These are phyloP conservation scores for Physeter macrocephalus DNA, from an alignment of 2,113 vertebrate genomes.

Conservation along the genomic window DNA sequence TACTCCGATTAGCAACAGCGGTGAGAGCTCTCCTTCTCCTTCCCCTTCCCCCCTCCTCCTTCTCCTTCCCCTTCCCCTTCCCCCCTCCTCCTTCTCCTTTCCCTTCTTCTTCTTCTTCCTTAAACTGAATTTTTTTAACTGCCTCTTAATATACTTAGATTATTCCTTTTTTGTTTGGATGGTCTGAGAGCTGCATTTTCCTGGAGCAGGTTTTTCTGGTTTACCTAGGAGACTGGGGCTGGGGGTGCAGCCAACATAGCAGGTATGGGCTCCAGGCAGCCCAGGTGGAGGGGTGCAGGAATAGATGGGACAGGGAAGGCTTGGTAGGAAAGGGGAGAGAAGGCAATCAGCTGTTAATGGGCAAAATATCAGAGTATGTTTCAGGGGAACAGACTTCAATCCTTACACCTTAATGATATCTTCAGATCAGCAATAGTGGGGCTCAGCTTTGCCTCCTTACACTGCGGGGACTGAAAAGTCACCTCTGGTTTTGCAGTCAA, in stretches of 20 bases:
- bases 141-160: neutral
- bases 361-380: neutral
- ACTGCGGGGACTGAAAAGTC: neutral
- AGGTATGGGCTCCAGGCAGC: fast-evolving
- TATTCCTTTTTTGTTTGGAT: too few relatives aligned
- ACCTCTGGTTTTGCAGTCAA: too few relatives aligned
- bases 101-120: neutral
- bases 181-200: neutral
- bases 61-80: neutral
- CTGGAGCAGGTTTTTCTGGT: neutral
- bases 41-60: fast-evolving
- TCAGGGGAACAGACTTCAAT: neutral
- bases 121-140: neutral
- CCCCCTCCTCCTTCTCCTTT: too few relatives aligned
- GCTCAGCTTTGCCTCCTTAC: neutral
- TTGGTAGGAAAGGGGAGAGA: fast-evolving
- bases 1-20: neutral
- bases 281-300: neutral
- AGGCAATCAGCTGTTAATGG: neutral
- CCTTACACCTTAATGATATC: too few relatives aligned
- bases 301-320: too few relatives aligned
- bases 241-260: fast-evolving
- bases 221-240: neutral
- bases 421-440: fast-evolving
- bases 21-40: neutral